phyloP scores from a whole-genome alignment of 2,113 vertebrate species.

The Gulo gulo region DNA sequence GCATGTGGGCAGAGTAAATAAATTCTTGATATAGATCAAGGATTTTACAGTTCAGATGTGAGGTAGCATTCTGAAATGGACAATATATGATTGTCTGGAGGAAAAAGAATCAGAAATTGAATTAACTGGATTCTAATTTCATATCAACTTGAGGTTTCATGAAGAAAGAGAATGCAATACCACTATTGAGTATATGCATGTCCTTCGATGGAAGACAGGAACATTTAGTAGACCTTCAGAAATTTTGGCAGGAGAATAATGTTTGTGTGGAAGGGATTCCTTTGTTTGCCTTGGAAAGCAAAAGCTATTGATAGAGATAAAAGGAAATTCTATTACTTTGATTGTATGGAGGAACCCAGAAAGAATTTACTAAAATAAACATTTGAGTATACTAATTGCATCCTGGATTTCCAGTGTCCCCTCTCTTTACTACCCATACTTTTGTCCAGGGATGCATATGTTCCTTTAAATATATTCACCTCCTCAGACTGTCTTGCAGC shows the following conservation, averaged over 20 bases:
- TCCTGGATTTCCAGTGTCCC: not conserved
- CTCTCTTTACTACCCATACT: not conserved
- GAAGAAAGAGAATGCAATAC: not conserved
- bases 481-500: not conserved
- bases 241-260: not conserved
- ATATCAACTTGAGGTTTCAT: not conserved
- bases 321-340: not conserved
- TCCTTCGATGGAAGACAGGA: not conserved
- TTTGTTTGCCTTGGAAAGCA: not conserved
- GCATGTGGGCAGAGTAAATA: not conserved
- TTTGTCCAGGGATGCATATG: not conserved
- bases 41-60: not conserved
- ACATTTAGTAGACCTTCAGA: not conserved
- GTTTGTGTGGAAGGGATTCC: not conserved
- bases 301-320: not conserved
- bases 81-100: not conserved
- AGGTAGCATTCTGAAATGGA: not conserved
- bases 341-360: not conserved
- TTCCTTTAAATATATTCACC: not conserved
- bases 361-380: not conserved
- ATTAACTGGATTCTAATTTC: not conserved
- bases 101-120: not conserved
- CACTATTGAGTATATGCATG: not conserved
- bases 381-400: not conserved
- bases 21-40: not conserved